Conservation (phyloP, 2,888 invertebrate species). For the Miltochrista miniata region DNA sequence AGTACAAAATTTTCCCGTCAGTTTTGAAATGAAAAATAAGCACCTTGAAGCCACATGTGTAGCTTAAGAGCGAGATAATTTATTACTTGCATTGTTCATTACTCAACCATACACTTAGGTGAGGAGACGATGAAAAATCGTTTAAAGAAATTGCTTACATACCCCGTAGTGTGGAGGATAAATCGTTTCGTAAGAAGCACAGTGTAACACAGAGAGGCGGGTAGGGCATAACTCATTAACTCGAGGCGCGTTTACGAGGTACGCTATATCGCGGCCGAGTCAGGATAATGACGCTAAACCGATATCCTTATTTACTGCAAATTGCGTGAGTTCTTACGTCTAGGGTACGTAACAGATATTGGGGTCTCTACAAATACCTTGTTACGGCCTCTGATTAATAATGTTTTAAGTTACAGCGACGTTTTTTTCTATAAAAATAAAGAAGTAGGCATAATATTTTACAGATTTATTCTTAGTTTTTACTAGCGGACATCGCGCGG, state of each 20-base stretch:
- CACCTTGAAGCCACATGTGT: constrained; percentile 19
- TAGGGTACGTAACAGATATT: constrained; percentile 35
- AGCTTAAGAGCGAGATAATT: constrained; percentile 37
- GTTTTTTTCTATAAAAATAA: too few species aligned
- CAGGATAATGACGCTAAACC: constrained; percentile 76
- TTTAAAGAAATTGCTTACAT: constrained; percentile 52
- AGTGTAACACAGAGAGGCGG: constrained; percentile 40
- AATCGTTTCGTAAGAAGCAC: constrained; percentile 51
- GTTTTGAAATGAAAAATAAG: constrained; percentile 31
- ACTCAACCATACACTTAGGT: constrained; percentile 36
- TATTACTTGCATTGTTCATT: constrained; percentile 42
- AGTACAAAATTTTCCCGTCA: constrained; percentile 30
- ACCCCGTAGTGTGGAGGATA: constrained; percentile 44
- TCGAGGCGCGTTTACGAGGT: constrained; percentile 55
- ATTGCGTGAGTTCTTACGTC: constrained; percentile 62
- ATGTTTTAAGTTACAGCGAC: too few species aligned
- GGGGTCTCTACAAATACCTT: constrained; percentile 40
- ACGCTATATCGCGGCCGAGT: constrained; percentile 50
- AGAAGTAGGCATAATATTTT: too few species aligned
- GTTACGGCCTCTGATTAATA: constrained; percentile 45
- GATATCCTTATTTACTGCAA: constrained; percentile 82
- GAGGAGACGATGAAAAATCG: constrained; percentile 47
- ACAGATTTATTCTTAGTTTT: too few species aligned
- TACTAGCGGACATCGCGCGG: too few species aligned
- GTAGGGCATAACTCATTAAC: constrained; percentile 48